Evolutionary conservation across 2,797 vertebrate species (phyloP), one percentile per base, ranked within the genome.

Genomic region (Fundulus diaphanus): DNA sequence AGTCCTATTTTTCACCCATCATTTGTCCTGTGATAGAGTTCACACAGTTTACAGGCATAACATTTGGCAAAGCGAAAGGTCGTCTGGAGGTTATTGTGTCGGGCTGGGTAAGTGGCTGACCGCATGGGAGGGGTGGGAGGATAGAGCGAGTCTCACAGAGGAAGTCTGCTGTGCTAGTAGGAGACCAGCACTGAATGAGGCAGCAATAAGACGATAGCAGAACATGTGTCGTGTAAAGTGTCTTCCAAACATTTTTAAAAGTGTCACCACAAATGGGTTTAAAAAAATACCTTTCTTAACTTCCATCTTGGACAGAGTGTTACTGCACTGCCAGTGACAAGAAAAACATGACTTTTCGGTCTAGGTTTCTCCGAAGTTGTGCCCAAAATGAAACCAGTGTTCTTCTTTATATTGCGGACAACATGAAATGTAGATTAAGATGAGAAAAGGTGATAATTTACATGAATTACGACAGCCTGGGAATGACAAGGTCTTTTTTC

Each of bases 41-140:
- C 85, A 83, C 69, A 31, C 86, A 89, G 86, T 94, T 94, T 92
- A 94, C 89, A 93, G 74, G 82, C 82, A 88, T 87, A 91, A 89
- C 87, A 87, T 90, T 93, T 86, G 88, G 90, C 86, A 89, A 92
- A 83, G 73, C 66, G 71, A 89, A 92, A 93, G 94, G 94, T 95
- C 92, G 83, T 86, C 77, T 87, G 80, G 84, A 90, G 94, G 93
- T 95, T 93, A 95, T 91, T 92, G 87, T 93, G 94, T 90, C 92
- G 92, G 81, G 86, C 85, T 65, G 87, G 85, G 85, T 89, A 92
- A 82, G 85, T 90, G 85, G 84, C 73, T 78, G 87, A 92, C 87
- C 86, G 78, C 76, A 73, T 82, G 76, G 83, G 90, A 87, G 85
- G 70, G 79, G 86, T 56, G 83, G 85, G 84, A 78, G 87, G 76